phyloP scores from a whole-genome alignment of 30 jellyfish, hydroid and myxozoan species.

The Hydra vulgaris region DNA sequence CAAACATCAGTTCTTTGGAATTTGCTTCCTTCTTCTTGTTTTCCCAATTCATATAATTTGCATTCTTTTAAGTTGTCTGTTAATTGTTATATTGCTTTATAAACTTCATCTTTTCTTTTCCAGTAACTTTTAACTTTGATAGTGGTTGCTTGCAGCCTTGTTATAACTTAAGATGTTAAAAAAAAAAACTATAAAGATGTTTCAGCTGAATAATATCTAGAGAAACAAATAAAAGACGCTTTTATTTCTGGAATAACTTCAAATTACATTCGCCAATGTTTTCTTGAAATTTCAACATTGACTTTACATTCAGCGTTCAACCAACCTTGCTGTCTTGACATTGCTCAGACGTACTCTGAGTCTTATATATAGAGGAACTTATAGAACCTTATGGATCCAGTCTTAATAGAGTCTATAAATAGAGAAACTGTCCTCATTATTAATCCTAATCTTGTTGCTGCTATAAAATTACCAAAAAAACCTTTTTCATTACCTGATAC shows the following conservation, averaged over 20 bases:
- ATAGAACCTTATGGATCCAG: no score
- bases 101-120: no score
- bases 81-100: no score
- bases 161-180: no score
- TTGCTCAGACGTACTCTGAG: conserved; percentile 37
- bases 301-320: conserved; percentile 14
- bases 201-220: conserved; percentile 40
- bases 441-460: background rate
- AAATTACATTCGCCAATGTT: conserved; percentile 41
- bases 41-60: no score
- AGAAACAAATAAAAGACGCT: conserved; percentile 39
- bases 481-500: background rate
- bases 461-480: background rate
- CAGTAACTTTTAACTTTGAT: no score
- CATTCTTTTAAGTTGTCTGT: no score
- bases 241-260: no score
- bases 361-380: background rate
- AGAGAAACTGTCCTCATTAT: background rate
- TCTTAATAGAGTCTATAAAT: no score
- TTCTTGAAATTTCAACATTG: conserved; percentile 32
- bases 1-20: no score
- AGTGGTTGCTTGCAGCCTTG: no score
- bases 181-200: background rate
- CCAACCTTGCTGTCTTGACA: conserved; percentile 46
- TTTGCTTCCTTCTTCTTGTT: no score